Base-by-base conservation (phyloP, 2,888 invertebrate species). In the Scaptomyza reducta region DNA sequence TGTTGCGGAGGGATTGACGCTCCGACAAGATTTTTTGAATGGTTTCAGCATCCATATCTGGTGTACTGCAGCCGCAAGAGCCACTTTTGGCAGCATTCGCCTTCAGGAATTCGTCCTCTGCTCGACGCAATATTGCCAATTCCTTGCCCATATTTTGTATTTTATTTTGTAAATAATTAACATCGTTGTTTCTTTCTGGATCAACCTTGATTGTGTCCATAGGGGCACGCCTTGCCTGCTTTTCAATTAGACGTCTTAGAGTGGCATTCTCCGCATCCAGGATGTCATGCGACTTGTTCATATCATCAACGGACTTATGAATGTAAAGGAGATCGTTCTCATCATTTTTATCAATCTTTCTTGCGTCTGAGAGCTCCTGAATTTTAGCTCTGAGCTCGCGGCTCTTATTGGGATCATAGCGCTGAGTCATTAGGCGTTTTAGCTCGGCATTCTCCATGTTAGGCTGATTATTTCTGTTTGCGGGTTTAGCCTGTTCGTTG, bases 201-300 rank as follows among this genome's bases (percentile, higher is more conserved):
- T 88, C 83, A 3, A 76, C 38, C 14, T 45, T 42, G 11, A 90
- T 74, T 31, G 38, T 63, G 2, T 81, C 76, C 58, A 87, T 64
- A 6, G 71, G 63, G 10, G 74, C 73, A 6, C 88, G 87, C 3
- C 54, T 61, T 0, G 86, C 71, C 14, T 89, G 74, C 44, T 91
- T 91, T 13, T 90, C 91, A 31, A 90, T 71, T 10, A 90, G 62
- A 9, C 82, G 71, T 56, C 84, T 84, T 0, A 90, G 67, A 35
- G 84, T 82, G 0, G 62, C 75, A 74, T 90, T 90, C 64, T 90
- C 89, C 9, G 89, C 87, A 49, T 89, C 79, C 3, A 89, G 51
- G n/a, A 88, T 72, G 27, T 90, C 87, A 45, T 86, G 79, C 0
- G 87, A 79, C 46, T 80, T 88, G 64, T 77, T 76, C 83, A 90